A percentile compares a stretch with the other conserved stretches of the same genome.
These are phyloP conservation scores for Sebastes cheni DNA, from an alignment of 2,797 vertebrate genomes.

Conservation along the genomic window DNA sequence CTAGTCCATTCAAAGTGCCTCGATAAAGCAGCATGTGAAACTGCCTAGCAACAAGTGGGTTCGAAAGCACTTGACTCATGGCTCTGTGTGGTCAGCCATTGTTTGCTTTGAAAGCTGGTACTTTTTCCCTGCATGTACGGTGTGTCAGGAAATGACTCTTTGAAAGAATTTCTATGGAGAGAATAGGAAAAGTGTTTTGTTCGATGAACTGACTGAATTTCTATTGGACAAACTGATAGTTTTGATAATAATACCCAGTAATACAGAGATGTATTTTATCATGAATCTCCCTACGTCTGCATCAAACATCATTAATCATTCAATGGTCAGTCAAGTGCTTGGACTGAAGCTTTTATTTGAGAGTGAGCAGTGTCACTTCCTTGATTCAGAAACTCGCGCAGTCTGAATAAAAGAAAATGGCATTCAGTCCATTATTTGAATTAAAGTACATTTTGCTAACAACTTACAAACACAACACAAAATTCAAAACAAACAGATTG, in stretches of 20 bases:
- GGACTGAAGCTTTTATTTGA: not conserved
- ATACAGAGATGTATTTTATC: not conserved
- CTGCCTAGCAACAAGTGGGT: constrained; percentile 52
- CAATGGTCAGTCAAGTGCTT: not conserved
- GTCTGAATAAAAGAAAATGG: not conserved
- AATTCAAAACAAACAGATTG: not conserved
- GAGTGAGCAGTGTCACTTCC: not conserved
- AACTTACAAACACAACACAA: not conserved
- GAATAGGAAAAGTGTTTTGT: not conserved
- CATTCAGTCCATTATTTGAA: not conserved
- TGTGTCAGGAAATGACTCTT: not conserved
- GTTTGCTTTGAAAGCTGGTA: constrained; percentile 41
- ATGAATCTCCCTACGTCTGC: not conserved
- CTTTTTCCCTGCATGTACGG: constrained; percentile 6
- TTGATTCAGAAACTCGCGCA: not conserved
- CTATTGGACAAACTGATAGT: not conserved
- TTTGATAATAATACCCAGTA: not conserved
- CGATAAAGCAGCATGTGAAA: constrained; percentile 22
- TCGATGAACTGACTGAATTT: not conserved
- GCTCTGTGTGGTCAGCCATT: constrained; percentile 46
- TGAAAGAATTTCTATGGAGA: not conserved
- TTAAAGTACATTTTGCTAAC: not conserved
- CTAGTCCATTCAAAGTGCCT: constrained; percentile 29
- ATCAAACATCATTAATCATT: not conserved
- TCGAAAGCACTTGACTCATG: constrained; percentile 62